Evolutionary conservation across 2,797 vertebrate genomes (phyloP), one percentile per base, ranked within the genome.

Genomic region (Muscicapa striata): DNA sequence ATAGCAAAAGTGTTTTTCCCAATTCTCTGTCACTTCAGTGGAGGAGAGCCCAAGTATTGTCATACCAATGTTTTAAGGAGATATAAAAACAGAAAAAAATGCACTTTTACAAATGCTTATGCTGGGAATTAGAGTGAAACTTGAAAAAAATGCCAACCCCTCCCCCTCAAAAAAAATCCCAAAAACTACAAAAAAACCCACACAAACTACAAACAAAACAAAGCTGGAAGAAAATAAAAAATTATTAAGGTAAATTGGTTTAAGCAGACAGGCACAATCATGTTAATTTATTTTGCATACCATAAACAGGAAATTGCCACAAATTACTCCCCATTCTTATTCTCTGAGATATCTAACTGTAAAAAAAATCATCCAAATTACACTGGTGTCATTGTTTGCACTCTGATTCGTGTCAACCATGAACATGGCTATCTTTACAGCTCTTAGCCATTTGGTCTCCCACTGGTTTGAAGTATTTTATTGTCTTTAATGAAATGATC

Each of bases 131-230:
- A 87, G 54, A 23, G 6, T 0, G 2, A 2, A 29, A 45, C 14
- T 13, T 1, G 1, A 9, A 38, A 40, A 67, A 45, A 20, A 55
- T 23, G 2, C 5, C 9, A 13, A 8, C 6, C 4, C 14, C 13
- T 23, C 13, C 21, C 1, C 2, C 5, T 11, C 9, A 23, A 15
- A 34, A 34, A 36, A 29, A 22, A 8, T 0, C 10, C 15, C 5
- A 2, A 17, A n/a, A 46, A 16, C 10, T 11, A 23, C 40, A 40
- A 24, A 20, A 52, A 59, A 2, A 16, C 4, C 4, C 27, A 10
- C 23, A 15, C 4, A 64, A 32, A 62, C 17, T 62, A 21, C 55
- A 36, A 69, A 49, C 9, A 46, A 10, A 79, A 34, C 34, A 92
- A 59, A 59, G 26, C 6, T 75, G 20, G 17, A 82, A 57, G 36